These are phyloP conservation scores for Lepidocyrtinus sp. DNA, from an alignment of 2,888 invertebrate species.

Conservation along the genomic window DNA sequence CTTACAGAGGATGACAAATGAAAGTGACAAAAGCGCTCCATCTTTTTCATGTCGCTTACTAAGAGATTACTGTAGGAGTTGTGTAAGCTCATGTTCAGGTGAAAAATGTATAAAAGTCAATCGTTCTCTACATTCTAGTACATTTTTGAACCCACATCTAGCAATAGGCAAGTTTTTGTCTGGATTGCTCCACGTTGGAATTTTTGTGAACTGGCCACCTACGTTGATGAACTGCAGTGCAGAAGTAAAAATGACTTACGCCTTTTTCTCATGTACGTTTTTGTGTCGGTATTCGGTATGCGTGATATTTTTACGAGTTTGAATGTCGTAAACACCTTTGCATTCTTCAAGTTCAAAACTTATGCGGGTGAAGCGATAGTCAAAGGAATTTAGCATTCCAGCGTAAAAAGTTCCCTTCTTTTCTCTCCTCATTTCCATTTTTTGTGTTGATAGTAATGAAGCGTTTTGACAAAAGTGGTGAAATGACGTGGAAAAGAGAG, in stretches of 20 bases:
- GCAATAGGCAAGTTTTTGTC: slow-evolving; percentile 1
- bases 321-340: slow-evolving; percentile 11
- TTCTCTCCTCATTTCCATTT: slow-evolving; percentile 35
- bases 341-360: background rate
- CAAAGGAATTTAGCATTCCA: background rate
- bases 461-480: slow-evolving; percentile 55
- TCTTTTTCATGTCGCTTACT: slow-evolving; percentile 55
- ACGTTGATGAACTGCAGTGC: background rate
- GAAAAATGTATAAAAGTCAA: background rate
- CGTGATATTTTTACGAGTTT: background rate
- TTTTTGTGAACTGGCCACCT: slow-evolving; percentile 11
- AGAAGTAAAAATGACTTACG: background rate
- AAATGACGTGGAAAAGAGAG: slow-evolving; percentile 59
- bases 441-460: slow-evolving; percentile 42
- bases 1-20: slow-evolving; percentile 56
- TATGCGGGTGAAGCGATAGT: background rate
- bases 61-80: slow-evolving; percentile 1
- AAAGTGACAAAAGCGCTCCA: slow-evolving; percentile 60
- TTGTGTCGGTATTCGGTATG: background rate
- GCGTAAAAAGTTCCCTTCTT: slow-evolving; percentile 1
- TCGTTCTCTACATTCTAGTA: too few species aligned
- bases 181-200: slow-evolving; percentile 3
- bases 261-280: background rate
- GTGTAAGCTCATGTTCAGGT: too few species aligned
- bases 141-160: too few species aligned